phyloP scores from a whole-genome alignment of 2,113 vertebrate genomes.

The Pteropus alecto region DNA sequence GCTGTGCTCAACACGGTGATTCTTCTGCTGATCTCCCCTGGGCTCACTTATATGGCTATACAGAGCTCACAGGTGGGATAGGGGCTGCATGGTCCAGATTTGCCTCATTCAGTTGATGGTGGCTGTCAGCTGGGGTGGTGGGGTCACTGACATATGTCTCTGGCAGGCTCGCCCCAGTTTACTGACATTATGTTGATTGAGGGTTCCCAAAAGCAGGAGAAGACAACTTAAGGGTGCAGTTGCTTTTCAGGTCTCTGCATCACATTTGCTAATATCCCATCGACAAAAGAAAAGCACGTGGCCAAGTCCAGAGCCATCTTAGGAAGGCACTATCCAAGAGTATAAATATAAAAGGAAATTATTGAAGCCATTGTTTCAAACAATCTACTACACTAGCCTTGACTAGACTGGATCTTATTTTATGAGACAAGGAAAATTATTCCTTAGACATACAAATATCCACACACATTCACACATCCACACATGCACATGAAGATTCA shows the following conservation, averaged over 20 bases:
- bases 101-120: not conserved
- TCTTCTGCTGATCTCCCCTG: not conserved
- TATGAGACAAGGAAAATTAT: not conserved
- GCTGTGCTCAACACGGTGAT: not conserved
- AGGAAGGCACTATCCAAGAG: not conserved
- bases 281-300: conserved; percentile 21
- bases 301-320: not conserved
- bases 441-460: not conserved
- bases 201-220: not conserved
- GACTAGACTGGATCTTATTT: not conserved
- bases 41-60: not conserved
- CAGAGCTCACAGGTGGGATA: not conserved
- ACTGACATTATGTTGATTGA: not conserved
- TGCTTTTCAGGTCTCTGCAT: not conserved
- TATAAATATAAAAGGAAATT: not conserved
- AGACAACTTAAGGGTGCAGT: not conserved
- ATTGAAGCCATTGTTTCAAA: not conserved
- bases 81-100: not conserved
- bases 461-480: not conserved
- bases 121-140: not conserved
- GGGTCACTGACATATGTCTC: not conserved
- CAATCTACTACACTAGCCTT: not conserved
- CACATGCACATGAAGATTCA: not conserved
- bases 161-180: not conserved
- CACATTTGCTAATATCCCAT: not conserved